Conservation (phyloP, 1,140 invertebrate genomes). For the Galleria mellonella region DNA sequence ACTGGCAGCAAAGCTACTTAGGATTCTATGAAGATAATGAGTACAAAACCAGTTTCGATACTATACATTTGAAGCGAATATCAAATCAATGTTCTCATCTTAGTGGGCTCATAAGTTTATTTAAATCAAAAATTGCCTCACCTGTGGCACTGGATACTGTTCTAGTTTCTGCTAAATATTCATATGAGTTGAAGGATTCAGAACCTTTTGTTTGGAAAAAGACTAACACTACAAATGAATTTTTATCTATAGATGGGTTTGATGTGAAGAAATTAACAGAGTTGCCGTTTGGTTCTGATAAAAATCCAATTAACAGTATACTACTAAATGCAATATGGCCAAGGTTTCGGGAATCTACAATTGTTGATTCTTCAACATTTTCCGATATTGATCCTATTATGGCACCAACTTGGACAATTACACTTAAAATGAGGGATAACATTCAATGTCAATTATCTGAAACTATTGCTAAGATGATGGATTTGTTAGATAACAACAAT, state of each 20-base stretch:
- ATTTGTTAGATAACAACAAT: conserved; percentile 48
- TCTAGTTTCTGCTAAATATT: conserved; percentile 86
- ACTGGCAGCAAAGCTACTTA: conserved; percentile 87
- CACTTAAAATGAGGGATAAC: conserved; percentile 76
- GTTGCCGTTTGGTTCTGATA: conserved; percentile 88
- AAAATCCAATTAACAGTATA: conserved; percentile 87
- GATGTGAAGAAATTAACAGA: conserved; percentile 71
- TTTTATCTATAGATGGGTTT: conserved; percentile 80
- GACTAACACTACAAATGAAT: conserved; percentile 83
- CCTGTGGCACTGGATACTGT: conserved; percentile 79
- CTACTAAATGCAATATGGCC: conserved; percentile 92
- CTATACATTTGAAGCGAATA: conserved; percentile 88
- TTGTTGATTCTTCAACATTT: conserved; percentile 91
- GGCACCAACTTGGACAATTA: conserved; percentile 86
- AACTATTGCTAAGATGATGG: conserved; percentile 70
- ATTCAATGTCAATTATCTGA: conserved; percentile 81
- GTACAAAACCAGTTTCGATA: conserved; percentile 87
- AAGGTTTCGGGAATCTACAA: conserved; percentile 87
- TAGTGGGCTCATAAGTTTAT: conserved; percentile 84
- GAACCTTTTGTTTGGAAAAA: conserved; percentile 78
- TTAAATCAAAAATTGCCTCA: conserved; percentile 85
- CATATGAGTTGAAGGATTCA: conserved; percentile 82
- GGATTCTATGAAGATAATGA: conserved; percentile 86
- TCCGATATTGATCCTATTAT: conserved; percentile 91
- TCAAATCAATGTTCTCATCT: conserved; percentile 90